These are phyloP conservation scores for Alouatta palliata DNA, from an alignment of 2,113 vertebrate species.

Conservation along the genomic window DNA sequence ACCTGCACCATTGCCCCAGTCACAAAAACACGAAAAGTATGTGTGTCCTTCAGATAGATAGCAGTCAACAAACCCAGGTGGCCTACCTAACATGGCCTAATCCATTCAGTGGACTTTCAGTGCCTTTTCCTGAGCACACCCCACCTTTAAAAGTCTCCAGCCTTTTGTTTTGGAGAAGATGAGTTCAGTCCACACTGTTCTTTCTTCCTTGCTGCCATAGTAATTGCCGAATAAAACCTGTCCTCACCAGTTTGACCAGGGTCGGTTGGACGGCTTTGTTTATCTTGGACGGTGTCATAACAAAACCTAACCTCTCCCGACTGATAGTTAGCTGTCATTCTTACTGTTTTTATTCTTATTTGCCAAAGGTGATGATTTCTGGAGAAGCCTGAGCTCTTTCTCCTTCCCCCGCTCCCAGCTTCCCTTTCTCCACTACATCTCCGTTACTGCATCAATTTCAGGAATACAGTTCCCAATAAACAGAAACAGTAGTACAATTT, in stretches of 20 bases:
- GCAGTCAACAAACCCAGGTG: not conserved
- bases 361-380: not conserved
- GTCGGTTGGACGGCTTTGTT: not conserved
- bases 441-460: not conserved
- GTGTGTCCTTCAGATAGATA: not conserved
- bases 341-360: no score
- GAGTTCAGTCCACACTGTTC: not conserved
- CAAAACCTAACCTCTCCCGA: not conserved
- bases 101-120: not conserved
- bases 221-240: not conserved
- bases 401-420: not conserved
- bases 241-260: not conserved
- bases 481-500: not conserved
- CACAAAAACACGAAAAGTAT: not conserved
- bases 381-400: not conserved
- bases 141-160: no score
- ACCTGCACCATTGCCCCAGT: not conserved
- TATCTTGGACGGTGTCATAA: not conserved
- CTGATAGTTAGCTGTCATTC: not conserved
- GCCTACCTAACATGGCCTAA: not conserved
- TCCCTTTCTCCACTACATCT: no score
- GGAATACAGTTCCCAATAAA: not conserved
- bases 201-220: not conserved
- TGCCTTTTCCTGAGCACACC: not conserved
- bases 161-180: not conserved